Evolutionary conservation across 2,888 invertebrate genomes (phyloP).

Genomic region (Agriopis marginaria): DNA sequence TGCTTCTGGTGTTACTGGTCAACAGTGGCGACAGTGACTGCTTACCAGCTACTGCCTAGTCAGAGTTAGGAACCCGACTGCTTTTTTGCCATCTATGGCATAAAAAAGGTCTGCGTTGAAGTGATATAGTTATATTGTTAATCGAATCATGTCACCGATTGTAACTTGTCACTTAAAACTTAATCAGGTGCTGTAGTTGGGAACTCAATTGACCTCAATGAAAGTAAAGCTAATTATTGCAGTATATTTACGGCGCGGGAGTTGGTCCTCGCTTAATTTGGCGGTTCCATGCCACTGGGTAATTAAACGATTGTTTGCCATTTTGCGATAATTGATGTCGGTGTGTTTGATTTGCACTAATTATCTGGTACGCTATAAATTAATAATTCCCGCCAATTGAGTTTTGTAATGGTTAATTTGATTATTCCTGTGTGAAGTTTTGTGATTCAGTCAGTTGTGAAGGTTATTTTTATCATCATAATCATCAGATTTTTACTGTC

Average conservation of each 20-base stretch:
- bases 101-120: too few relatives aligned
- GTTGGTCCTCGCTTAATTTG: constrained; percentile 73
- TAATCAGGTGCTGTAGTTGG: constrained; percentile 25
- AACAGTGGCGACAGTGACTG: too few relatives aligned
- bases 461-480: background rate
- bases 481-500: too few relatives aligned
- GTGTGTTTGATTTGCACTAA: constrained; percentile 82
- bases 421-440: constrained; percentile 37
- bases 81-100: too few relatives aligned
- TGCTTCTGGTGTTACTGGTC: too few relatives aligned
- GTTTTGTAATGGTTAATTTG: constrained; percentile 53
- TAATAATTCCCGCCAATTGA: constrained; percentile 62
- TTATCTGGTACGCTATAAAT: constrained; percentile 77
- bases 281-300: constrained; percentile 77
- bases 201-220: constrained; percentile 26
- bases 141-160: background rate
- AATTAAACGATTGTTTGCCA: constrained; percentile 84
- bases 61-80: too few relatives aligned
- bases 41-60: too few relatives aligned
- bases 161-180: background rate
- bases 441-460: background rate
- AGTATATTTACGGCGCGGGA: constrained; percentile 67
- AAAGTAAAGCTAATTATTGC: constrained; percentile 64
- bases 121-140: too few relatives aligned
- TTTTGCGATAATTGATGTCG: constrained; percentile 82